phyloP scores from a whole-genome alignment of 2,113 vertebrate species.

The Machaerirhynchus nigripectus region DNA sequence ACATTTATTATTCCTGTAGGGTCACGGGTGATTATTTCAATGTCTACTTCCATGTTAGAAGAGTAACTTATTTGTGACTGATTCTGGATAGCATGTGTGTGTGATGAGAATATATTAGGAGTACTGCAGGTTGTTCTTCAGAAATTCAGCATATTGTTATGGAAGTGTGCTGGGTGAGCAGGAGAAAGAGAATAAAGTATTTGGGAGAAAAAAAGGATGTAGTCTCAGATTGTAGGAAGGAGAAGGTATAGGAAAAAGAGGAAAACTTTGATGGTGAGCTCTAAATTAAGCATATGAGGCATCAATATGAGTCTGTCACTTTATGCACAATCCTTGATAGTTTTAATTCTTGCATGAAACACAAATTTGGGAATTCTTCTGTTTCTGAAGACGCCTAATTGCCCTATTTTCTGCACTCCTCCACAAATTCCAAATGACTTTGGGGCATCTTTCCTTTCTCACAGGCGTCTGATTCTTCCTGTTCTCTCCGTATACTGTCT shows the following conservation, averaged over 20 bases:
- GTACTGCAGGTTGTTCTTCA: not conserved
- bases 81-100: not conserved
- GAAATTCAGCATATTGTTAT: not conserved
- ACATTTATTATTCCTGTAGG: not conserved
- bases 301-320: not conserved
- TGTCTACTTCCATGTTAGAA: not conserved
- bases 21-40: not conserved
- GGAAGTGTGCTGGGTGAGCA: rapidly evolving
- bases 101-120: not conserved
- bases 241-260: not conserved
- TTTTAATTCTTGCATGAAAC: not conserved
- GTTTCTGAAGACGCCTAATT: not conserved
- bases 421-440: not conserved
- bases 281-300: not conserved
- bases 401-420: rapidly evolving
- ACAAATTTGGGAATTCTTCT: not conserved
- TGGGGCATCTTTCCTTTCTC: not conserved
- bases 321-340: rapidly evolving
- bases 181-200: not conserved
- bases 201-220: not conserved
- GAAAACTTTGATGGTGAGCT: not conserved
- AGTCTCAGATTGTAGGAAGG: not conserved
- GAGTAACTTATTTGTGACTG: not conserved
- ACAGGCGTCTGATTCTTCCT: rapidly evolving
- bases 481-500: not conserved